A percentile compares a stretch with the other conserved stretches of the same genome.
phyloP scores from a whole-genome alignment of 1,140 invertebrate genomes.

The Chironomus striatipennis region DNA sequence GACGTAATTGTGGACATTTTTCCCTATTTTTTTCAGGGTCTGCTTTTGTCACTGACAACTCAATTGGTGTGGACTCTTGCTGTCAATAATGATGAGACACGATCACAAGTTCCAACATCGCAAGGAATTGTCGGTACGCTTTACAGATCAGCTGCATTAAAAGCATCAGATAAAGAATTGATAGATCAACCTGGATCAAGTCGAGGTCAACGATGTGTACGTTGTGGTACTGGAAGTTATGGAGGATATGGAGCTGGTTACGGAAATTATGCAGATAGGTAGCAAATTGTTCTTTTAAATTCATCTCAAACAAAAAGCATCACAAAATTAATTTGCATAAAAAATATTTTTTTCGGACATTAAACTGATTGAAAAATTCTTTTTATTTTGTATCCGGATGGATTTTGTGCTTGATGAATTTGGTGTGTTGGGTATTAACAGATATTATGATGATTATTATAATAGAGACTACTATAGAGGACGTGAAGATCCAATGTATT shows the following conservation, averaged over 20 bases:
- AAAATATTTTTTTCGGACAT: slow-evolving; percentile 1
- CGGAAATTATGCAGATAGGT: slow-evolving; percentile 9
- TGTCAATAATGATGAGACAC: not conserved
- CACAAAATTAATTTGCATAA: too few species aligned
- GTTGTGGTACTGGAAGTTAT: slow-evolving; percentile 26
- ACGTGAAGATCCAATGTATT: slow-evolving; percentile 35
- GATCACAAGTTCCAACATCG: not conserved
- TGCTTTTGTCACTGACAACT: not conserved
- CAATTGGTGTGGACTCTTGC: not conserved
- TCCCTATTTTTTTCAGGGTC: not conserved
- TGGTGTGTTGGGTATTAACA: not conserved
- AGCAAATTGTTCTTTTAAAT: not conserved
- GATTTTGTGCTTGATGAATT: slow-evolving; percentile 11
- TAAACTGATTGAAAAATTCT: not conserved
- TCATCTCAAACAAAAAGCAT: not conserved
- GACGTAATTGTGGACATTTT: slow-evolving; percentile 16
- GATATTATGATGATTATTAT: slow-evolving; percentile 24
- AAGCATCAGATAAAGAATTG: not conserved
- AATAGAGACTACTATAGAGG: slow-evolving; percentile 34
- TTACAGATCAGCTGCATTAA: not conserved
- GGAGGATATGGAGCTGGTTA: slow-evolving; percentile 16
- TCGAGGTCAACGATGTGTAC: slow-evolving; percentile 14
- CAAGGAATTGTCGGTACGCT: not conserved
- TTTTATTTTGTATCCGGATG: slow-evolving; percentile 5
- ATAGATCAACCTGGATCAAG: not conserved